A percentile compares a stretch with the other conserved stretches of the same genome.
These are phyloP conservation scores for Dolichotis patagonum DNA, from an alignment of 2,113 vertebrate genomes.

Conservation along the genomic window DNA sequence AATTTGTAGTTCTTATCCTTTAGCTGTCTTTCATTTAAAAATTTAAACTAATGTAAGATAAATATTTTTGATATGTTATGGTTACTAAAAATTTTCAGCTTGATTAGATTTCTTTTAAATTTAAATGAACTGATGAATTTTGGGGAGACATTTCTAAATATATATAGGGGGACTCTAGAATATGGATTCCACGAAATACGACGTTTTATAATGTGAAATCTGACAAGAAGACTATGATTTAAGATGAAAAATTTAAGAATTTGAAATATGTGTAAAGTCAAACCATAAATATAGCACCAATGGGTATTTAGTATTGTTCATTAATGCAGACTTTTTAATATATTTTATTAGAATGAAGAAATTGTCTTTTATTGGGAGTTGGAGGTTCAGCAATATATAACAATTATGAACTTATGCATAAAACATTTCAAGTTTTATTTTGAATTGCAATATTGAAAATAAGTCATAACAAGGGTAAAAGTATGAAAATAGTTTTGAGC, in stretches of 20 bases:
- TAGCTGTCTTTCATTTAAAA: background rate
- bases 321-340: background rate
- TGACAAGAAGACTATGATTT: background rate
- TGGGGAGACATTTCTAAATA: background rate
- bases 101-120: background rate
- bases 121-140: background rate
- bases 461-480: conserved; percentile 16
- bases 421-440: conserved; percentile 2
- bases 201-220: background rate
- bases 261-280: background rate
- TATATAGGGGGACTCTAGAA: background rate
- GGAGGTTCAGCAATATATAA: background rate
- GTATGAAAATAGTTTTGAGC: background rate
- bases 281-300: background rate
- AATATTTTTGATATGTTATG: background rate
- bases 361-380: background rate
- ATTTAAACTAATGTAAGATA: background rate
- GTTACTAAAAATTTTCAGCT: background rate
- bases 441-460: background rate
- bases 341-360: background rate
- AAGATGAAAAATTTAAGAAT: conserved; percentile 10
- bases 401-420: background rate
- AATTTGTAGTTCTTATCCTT: background rate
- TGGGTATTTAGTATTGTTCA: background rate
- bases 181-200: background rate